Conservation (phyloP, 2,113 vertebrate genomes). For the Fregetta grallaria region DNA sequence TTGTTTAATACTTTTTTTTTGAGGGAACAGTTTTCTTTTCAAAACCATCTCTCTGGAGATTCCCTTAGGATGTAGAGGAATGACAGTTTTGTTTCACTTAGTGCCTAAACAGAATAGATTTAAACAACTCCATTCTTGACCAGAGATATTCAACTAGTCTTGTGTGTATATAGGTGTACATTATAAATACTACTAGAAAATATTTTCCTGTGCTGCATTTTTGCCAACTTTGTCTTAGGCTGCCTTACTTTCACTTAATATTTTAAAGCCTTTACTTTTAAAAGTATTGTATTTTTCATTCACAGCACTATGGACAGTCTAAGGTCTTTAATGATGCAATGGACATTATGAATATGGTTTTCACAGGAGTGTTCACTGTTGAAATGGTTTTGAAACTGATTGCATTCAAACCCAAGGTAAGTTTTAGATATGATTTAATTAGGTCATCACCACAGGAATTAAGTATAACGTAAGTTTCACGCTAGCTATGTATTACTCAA, state of each 20-base stretch:
- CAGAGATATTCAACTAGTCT: background rate
- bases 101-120: background rate
- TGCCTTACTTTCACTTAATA: background rate
- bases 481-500: background rate
- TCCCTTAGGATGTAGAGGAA: background rate
- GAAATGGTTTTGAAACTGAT: conserved; percentile 99
- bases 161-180: background rate
- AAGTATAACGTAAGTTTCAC: conserved; percentile 18
- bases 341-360: conserved; percentile 99
- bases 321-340: conserved; percentile 94
- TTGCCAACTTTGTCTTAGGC: background rate
- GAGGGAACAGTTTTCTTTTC: background rate
- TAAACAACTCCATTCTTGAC: background rate
- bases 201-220: background rate
- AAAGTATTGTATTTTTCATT: conserved; percentile 4
- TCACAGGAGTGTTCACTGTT: conserved; percentile 96
- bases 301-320: conserved; percentile 94
- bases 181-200: background rate
- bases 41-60: background rate
- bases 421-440: conserved; percentile 49
- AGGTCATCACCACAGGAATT: conserved; percentile 7
- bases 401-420: conserved; percentile 98
- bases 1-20: background rate
- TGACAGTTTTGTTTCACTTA: background rate
- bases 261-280: background rate